Evolutionary conservation across 2,888 invertebrate species (phyloP).

Genomic region (Tachystola acroxantha): DNA sequence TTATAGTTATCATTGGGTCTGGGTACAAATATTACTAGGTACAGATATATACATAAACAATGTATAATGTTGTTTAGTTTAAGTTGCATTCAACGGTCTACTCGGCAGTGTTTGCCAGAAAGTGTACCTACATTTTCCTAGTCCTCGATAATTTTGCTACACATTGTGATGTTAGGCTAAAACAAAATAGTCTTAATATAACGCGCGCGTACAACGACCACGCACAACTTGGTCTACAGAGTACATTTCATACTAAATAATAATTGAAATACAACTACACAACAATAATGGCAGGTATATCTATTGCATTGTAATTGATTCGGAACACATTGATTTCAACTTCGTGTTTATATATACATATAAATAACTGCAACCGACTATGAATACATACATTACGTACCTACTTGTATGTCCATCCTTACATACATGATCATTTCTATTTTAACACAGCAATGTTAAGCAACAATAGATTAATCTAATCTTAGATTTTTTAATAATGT

Average conservation of each 20-base stretch:
- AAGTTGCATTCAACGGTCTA: no score
- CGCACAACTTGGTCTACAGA: slow-evolving; percentile 32
- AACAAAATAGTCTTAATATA: no score
- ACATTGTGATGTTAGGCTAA: neutral
- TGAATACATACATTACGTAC: slow-evolving; percentile 9
- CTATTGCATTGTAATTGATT: slow-evolving; percentile 61
- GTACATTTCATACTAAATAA: slow-evolving; percentile 25
- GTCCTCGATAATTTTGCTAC: neutral
- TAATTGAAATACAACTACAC: slow-evolving; percentile 30
- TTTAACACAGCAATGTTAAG: slow-evolving; percentile 14
- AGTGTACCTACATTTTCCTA: neutral
- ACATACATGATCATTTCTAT: slow-evolving; percentile 12
- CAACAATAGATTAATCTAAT: slow-evolving; percentile 16
- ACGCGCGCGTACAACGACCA: no score
- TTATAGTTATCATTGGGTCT: no score
- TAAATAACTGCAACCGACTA: slow-evolving; percentile 11
- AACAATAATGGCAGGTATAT: slow-evolving; percentile 55
- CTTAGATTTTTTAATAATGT: slow-evolving; percentile 20
- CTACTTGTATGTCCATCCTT: slow-evolving; percentile 14
- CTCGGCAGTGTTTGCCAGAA: neutral
- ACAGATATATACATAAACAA: neutral
- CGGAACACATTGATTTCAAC: slow-evolving; percentile 56
- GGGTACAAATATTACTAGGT: neutral
- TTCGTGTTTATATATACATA: slow-evolving; percentile 8
- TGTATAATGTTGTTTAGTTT: neutral